Evolutionary conservation across 2,888 invertebrate species (phyloP), one percentile per base, ranked within the genome.

Genomic region (Drosophila koepferae): DNA sequence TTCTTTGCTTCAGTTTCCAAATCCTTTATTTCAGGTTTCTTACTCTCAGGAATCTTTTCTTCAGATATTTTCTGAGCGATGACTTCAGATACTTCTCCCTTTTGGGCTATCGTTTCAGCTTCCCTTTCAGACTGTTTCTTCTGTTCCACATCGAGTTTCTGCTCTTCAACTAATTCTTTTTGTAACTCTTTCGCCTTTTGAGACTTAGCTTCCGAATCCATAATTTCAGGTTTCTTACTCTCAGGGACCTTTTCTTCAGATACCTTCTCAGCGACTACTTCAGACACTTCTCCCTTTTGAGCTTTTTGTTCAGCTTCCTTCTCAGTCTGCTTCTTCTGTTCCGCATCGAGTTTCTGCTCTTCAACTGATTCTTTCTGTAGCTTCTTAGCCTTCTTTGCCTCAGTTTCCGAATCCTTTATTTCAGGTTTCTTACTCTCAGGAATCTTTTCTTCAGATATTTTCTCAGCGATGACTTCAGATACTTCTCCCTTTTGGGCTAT

Each of bases 41-140:
- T 23, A 54, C 73, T 74, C 77, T 77, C 69, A 59, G 36, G 43
- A 0, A 51, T 12, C 18, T 60, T 58, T 18, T 62, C 63, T 56
- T 65, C 61, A 41, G 60, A 10, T 18, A 38, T 10, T 41, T 72
- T 51, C 2, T 53, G 67, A 36, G 58, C 20, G 16, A 44, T 59
- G 8, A 64, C n/a, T n/a, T n/a, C n/a, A n/a, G n/a, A n/a, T n/a
- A n/a, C n/a, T n/a, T n/a, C n/a, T n/a, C n/a, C n/a, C n/a, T n/a
- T n/a, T n/a, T n/a, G n/a, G n/a, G n/a, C n/a, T n/a, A n/a, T n/a
- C n/a, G n/a, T 20, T 36, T 36, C 36, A 36, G 36, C 10, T 36
- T 36, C 36, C 3, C 12, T 36, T 36, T 12, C 41, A 41, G n/a
- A 3, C 8, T 41, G n/a, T n/a, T 41, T 41, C n/a, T 41, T 41